Conservation (phyloP, 2,113 vertebrate species). For the Cinclus cinclus region DNA sequence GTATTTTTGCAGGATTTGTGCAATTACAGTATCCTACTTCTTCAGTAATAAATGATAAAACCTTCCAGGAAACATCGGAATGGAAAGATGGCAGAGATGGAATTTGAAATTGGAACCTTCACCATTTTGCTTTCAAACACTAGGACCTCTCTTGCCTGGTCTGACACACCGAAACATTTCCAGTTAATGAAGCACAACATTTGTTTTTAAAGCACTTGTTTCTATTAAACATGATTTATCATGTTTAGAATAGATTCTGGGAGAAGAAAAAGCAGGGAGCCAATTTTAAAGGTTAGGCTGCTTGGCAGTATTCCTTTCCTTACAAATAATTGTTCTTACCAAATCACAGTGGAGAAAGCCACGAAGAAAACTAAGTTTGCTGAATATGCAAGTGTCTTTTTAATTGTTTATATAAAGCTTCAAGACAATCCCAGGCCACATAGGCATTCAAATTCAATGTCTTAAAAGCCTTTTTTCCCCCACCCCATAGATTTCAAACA, state of each 20-base stretch:
- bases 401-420: not conserved
- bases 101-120: not conserved
- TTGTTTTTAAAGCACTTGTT: not conserved
- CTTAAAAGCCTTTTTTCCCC: not conserved
- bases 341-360: not conserved
- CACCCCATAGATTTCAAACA: not conserved
- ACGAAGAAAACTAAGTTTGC: not conserved
- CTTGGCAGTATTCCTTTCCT: not conserved
- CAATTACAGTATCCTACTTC: not conserved
- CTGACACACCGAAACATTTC: not conserved
- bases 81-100: not conserved
- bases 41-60: not conserved
- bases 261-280: not conserved
- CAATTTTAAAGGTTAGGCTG: not conserved
- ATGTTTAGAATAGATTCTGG: not conserved
- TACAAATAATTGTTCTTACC: not conserved
- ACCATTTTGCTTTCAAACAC: not conserved
- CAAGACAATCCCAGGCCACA: not conserved
- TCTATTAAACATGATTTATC: not conserved
- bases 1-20: not conserved
- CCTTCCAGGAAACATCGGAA: not conserved
- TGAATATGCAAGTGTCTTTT: not conserved
- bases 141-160: not conserved
- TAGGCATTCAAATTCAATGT: not conserved
- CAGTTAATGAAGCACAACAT: not conserved